These are phyloP conservation scores for Priocnemis perturbator DNA, from an alignment of 2,888 invertebrate genomes.

Conservation along the genomic window DNA sequence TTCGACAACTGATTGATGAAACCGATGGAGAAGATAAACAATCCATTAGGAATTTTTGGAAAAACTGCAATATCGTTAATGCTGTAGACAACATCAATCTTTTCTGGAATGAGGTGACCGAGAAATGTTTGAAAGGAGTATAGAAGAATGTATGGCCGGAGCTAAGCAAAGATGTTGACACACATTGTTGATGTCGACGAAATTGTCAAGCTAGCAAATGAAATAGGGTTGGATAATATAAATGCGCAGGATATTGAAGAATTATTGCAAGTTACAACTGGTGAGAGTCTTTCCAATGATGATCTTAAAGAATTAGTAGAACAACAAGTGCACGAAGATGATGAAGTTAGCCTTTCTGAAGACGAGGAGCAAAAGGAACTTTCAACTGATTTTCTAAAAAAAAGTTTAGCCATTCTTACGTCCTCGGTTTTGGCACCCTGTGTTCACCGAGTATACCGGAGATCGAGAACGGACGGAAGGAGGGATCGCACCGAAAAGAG, in stretches of 20 bases:
- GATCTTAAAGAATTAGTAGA: too few species aligned
- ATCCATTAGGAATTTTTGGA: constrained; percentile 31
- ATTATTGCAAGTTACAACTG: background rate
- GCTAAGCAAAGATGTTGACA: constrained; percentile 4
- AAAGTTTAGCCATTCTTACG: background rate
- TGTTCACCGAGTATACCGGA: too few species aligned
- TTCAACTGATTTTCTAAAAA: background rate
- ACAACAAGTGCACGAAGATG: background rate
- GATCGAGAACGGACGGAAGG: too few species aligned
- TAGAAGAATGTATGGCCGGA: constrained; percentile 1
- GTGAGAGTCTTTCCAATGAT: background rate
- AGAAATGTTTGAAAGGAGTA: constrained; percentile 12
- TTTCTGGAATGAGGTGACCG: constrained; percentile 35
- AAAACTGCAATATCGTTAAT: constrained; percentile 37
- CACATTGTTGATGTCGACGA: background rate
- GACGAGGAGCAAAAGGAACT: too few species aligned
- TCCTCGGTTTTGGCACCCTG: too few species aligned
- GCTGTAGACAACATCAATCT: constrained; percentile 30
- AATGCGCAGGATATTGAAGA: constrained; percentile 3
- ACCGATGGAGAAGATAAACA: constrained; percentile 10
- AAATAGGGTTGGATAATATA: background rate
- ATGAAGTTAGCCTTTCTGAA: background rate
- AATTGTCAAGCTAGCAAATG: background rate
- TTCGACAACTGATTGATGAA: constrained; percentile 26
- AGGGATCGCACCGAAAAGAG: too few species aligned